A percentile compares a stretch with the other conserved stretches of the same genome.
Conservation (phyloP, 2,888 invertebrate genomes). For the Sminthurides aquaticus region DNA sequence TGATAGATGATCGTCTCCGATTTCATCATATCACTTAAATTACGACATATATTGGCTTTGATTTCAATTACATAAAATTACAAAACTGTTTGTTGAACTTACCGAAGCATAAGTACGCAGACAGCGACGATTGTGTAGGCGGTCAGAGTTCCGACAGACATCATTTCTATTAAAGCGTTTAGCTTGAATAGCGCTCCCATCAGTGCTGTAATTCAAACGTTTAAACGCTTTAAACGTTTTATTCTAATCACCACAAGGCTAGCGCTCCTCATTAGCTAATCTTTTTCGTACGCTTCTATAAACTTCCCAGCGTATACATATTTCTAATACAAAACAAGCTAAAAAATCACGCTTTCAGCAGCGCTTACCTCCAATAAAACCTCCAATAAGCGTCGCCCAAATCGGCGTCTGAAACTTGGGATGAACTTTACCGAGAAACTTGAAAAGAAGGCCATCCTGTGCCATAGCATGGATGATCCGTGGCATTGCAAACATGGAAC, state of each 20-base stretch:
- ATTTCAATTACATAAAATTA: too few species aligned
- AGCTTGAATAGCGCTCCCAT: conserved; percentile 86
- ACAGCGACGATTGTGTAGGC: conserved; percentile 89
- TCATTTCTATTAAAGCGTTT: conserved; percentile 87
- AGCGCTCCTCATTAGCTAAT: too few species aligned
- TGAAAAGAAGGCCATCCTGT: conserved; percentile 75
- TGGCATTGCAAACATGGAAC: conserved; percentile 82
- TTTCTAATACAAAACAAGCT: too few species aligned
- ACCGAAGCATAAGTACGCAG: conserved; percentile 80
- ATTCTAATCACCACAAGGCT: too few species aligned
- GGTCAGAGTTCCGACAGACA: conserved; percentile 85
- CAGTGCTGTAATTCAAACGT: conserved; percentile 53
- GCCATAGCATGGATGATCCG: conserved; percentile 86
- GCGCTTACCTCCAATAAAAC: conserved; percentile 59
- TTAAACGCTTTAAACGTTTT: too few species aligned
- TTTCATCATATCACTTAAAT: too few species aligned
- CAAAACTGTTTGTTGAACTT: too few species aligned
- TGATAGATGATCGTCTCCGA: too few species aligned
- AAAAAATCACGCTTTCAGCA: background rate
- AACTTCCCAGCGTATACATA: too few species aligned
- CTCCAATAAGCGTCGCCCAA: conserved; percentile 65
- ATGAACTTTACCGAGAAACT: conserved; percentile 61
- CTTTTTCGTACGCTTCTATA: background rate
- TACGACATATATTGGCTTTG: too few species aligned
- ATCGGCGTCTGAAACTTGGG: conserved; percentile 69